phyloP scores from a whole-genome alignment of 2,888 invertebrate species.

The Allophyes oxyacanthae region DNA sequence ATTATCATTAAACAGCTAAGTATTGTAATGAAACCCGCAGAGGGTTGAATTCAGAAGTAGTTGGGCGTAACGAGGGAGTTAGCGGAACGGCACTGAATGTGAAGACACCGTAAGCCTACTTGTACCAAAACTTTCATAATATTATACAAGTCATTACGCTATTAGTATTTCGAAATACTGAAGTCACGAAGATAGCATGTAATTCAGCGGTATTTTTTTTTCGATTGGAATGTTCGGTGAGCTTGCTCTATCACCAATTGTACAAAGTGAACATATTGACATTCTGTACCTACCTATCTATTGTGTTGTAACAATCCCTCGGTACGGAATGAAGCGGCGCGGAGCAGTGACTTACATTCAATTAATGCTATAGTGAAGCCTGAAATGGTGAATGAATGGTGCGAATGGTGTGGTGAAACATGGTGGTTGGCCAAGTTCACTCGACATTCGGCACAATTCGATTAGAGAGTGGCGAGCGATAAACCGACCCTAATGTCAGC shows the following conservation, averaged over 20 bases:
- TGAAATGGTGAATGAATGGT: neutral
- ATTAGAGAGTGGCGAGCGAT: slow-evolving; percentile 11
- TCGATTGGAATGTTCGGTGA: no score
- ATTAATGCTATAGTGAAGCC: slow-evolving; percentile 19
- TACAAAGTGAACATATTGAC: neutral
- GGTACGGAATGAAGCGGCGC: neutral
- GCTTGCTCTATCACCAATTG: neutral
- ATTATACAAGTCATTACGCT: neutral
- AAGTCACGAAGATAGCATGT: neutral
- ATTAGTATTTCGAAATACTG: no score
- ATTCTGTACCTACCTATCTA: neutral
- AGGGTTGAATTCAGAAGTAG: neutral
- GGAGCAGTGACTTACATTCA: slow-evolving; percentile 1
- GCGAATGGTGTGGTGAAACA: no score
- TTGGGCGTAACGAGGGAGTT: neutral
- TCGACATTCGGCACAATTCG: slow-evolving; percentile 1
- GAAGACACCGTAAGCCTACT: neutral
- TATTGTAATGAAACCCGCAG: slow-evolving; percentile 6
- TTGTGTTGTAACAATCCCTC: neutral
- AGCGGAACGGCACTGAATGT: neutral
- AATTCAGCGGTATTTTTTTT: no score
- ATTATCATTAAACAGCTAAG: slow-evolving; percentile 7
- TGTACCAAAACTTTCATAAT: neutral
- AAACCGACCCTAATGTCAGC: slow-evolving; percentile 6
- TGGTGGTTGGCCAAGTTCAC: no score